A percentile compares a stretch with the other conserved stretches of the same genome.
phyloP scores from a whole-genome alignment of 1,140 invertebrate species.

The Eumeta japonica region DNA sequence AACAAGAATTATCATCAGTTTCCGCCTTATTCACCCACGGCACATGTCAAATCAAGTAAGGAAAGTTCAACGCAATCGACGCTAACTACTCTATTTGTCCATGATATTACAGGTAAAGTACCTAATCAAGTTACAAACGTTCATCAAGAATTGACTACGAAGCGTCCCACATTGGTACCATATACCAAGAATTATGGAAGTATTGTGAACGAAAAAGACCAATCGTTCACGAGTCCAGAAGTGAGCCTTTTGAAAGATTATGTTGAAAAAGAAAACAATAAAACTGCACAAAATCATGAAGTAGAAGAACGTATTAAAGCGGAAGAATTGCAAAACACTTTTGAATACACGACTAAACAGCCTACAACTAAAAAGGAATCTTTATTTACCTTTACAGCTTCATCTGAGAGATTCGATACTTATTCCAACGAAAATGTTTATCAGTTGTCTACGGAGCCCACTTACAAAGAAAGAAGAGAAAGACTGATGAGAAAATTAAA shows the following conservation, averaged over 20 bases:
- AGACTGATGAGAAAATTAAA: conserved; percentile 38
- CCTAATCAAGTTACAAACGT: conserved; percentile 7
- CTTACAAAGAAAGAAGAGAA: conserved; percentile 44
- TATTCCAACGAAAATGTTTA: conserved; percentile 20
- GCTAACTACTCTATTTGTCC: conserved; percentile 30
- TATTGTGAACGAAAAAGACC: conserved; percentile 26
- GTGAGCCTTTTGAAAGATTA: conserved; percentile 39
- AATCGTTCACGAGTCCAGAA: conserved; percentile 49
- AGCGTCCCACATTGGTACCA: conserved; percentile 39
- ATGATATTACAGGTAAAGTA: conserved; percentile 35
- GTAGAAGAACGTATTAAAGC: conserved; percentile 23
- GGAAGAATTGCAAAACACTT: conserved; percentile 26
- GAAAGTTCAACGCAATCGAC: conserved; percentile 34
- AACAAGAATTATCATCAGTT: conserved; percentile 41
- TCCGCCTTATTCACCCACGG: conserved; percentile 41
- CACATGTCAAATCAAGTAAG: conserved; percentile 16
- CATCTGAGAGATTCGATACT: conserved; percentile 21
- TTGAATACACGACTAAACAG: conserved; percentile 44
- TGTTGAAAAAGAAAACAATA: conserved; percentile 44
- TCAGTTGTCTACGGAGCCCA: conserved; percentile 25
- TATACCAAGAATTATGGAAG: conserved; percentile 41
- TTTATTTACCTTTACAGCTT: conserved; percentile 18
- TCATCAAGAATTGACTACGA: conserved; percentile 29
- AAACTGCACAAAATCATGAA: conserved; percentile 24
- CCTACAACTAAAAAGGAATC: conserved; percentile 26